phyloP scores from a whole-genome alignment of 2,113 vertebrate genomes.

The Amazona vittata region DNA sequence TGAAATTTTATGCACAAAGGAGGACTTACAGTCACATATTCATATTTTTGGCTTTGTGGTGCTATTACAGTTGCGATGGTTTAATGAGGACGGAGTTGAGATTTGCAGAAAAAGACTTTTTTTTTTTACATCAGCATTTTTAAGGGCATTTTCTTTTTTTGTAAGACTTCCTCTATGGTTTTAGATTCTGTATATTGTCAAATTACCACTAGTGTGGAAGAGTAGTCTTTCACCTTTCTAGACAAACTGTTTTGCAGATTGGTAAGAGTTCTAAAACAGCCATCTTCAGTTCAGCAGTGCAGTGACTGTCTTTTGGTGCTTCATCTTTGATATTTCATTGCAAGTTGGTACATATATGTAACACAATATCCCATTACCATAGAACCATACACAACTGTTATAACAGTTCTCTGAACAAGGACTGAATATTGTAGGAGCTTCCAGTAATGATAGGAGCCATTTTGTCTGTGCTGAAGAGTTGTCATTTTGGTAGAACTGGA shows the following conservation, averaged over 20 bases:
- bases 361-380: not conserved
- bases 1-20: not conserved
- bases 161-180: not conserved
- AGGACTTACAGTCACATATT: not conserved
- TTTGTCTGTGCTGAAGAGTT: not conserved
- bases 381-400: not conserved
- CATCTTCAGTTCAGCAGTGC: not conserved
- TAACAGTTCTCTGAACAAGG: not conserved
- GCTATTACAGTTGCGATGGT: not conserved
- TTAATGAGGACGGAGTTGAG: not conserved
- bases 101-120: not conserved
- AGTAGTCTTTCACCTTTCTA: not conserved
- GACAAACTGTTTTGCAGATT: not conserved
- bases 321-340: not conserved
- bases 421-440: not conserved
- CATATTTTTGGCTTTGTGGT: not conserved
- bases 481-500: not conserved
- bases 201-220: not conserved
- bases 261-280: not conserved
- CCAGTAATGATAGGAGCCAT: not conserved
- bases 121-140: not conserved
- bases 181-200: not conserved
- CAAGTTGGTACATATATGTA: not conserved
- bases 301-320: not conserved
- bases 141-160: not conserved